phyloP scores from a whole-genome alignment of 2,113 vertebrate species.

The Gopherus flavomarginatus region DNA sequence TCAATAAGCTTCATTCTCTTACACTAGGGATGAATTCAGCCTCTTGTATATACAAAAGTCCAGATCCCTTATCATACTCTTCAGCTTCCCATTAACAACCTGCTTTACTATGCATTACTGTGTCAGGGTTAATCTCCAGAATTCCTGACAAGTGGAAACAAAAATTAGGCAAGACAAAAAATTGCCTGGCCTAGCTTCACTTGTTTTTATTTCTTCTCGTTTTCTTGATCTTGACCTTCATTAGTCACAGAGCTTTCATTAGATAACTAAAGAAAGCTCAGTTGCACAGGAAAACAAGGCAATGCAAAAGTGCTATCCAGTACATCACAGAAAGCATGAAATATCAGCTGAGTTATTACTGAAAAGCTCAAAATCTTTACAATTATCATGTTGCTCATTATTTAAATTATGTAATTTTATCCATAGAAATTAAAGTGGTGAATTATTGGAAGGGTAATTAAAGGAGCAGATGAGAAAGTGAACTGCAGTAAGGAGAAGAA shows the following conservation, averaged over 20 bases:
- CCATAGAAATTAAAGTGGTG: not conserved
- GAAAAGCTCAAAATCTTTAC: not conserved
- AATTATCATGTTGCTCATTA: not conserved
- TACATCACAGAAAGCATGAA: not conserved
- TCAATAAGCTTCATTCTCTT: not conserved
- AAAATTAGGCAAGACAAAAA: not conserved
- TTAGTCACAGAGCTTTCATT: not conserved
- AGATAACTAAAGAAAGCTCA: not conserved
- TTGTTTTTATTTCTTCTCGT: slow-evolving; percentile 4
- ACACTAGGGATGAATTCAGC: not conserved
- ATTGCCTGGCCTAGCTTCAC: not conserved
- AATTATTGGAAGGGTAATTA: not conserved
- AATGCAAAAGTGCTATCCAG: not conserved
- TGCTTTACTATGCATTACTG: not conserved
- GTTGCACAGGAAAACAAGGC: not conserved
- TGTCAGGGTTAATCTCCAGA: slow-evolving; percentile 1
- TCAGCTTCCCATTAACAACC: not conserved
- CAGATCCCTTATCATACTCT: not conserved
- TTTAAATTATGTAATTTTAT: not conserved
- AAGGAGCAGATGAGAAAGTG: not conserved
- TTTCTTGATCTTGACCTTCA: not conserved
- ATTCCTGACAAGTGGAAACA: not conserved
- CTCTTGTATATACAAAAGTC: not conserved
- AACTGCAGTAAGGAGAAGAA: not conserved
- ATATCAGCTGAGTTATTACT: not conserved